Evolutionary conservation across 2,888 invertebrate species (phyloP), one percentile per base, ranked within the genome.

Genomic region (Trichopoda pennipes): DNA sequence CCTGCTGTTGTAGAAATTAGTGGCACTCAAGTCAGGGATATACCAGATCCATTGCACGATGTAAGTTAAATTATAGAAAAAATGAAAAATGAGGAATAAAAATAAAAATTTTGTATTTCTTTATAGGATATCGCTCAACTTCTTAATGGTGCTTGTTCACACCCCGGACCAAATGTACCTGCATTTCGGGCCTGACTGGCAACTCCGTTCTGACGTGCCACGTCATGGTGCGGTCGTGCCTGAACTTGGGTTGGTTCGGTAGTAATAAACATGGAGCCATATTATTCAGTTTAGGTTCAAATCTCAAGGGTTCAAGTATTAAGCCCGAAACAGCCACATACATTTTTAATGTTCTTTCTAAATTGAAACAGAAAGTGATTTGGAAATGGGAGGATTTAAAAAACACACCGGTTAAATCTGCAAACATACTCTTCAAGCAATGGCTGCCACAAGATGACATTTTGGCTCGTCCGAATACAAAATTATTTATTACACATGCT

Each of bases 371-470:
- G 81, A 93, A 92, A 3, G 93, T 95, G 0, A 86, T 95, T 16
- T 94, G 94, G 94, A 95, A 95, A 90, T 95, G 94, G 93, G 94
- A 95, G 83, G 87, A 87, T 35, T 92, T 93, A 0, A 92, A 93
- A 17, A 88, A 89, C 4, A 86, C 93, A 0, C 89, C 89, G 0
- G 90, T 90, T 4, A 87, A 90, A 10, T 89, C 92, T 0, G 53
- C 86, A 0, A 92, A 93, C 80, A 91, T 93, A 0, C 87, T 91
- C 12, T 89, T 91, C 38, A 86, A 87, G 76, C 93, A 93, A 84
- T 95, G 95, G 95, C 86, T 95, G 44, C 95, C 95, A 0, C 95
- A 95, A 86, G 93, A 93, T 81, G 94, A 94, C 84, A 92, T 94
- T 51, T 88, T 95, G 89, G 93, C 92, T 0, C 94, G 94, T 88